Evolutionary conservation across 2,888 invertebrate species (phyloP).

Genomic region (Alsophila aescularia): DNA sequence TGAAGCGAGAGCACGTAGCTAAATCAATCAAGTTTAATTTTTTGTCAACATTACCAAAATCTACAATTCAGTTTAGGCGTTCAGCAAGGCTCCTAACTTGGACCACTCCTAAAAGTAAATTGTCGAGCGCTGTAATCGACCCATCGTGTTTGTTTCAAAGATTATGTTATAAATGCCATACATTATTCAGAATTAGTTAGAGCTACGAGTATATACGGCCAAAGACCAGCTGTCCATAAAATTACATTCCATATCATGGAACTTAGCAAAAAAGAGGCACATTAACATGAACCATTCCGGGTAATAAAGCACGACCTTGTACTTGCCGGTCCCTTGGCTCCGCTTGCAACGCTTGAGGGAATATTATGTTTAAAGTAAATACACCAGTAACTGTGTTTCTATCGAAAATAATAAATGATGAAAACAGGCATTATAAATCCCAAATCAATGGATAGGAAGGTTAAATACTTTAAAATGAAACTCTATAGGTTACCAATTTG

Average conservation of each 20-base stretch:
- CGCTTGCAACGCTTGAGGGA: slow-evolving; percentile 37
- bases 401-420: neutral
- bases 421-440: neutral
- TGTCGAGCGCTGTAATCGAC: neutral
- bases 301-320: slow-evolving; percentile 40
- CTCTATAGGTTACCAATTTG: too few relatives aligned
- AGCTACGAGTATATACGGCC: slow-evolving; percentile 10
- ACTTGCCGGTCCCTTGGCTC: slow-evolving; percentile 30
- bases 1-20: slow-evolving; percentile 3
- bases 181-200: slow-evolving; percentile 14
- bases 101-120: slow-evolving; percentile 6
- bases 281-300: slow-evolving; percentile 36
- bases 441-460: too few relatives aligned
- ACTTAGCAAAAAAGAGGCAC: slow-evolving; percentile 30
- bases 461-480: too few relatives aligned
- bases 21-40: slow-evolving; percentile 4
- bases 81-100: slow-evolving; percentile 17
- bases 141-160: slow-evolving; percentile 13
- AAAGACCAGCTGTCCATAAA: slow-evolving; percentile 3
- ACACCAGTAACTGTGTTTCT: slow-evolving; percentile 3
- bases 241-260: slow-evolving; percentile 24
- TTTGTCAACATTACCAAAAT: neutral
- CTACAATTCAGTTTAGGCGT: slow-evolving; percentile 1
- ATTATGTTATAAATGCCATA: slow-evolving; percentile 13
- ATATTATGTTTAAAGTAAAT: slow-evolving; percentile 18